These are phyloP conservation scores for Pagrus major DNA, from an alignment of 2,113 vertebrate species.

Conservation along the genomic window DNA sequence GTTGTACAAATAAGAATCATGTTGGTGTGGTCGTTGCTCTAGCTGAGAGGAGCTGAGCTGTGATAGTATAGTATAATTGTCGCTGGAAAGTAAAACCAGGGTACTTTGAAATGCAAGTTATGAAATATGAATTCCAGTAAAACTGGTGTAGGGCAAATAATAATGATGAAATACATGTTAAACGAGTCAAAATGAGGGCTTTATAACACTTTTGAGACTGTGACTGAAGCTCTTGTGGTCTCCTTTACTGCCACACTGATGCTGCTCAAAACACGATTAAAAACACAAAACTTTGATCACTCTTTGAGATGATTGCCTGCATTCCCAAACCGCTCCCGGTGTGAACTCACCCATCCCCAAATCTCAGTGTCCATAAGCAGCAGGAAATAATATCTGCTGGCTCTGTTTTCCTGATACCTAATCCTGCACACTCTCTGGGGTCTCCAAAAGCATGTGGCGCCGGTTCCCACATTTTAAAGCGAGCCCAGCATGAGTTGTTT, in stretches of 20 bases:
- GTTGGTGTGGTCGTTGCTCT: background rate
- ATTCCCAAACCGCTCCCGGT: conserved; percentile 24
- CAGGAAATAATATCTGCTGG: conserved; percentile 52
- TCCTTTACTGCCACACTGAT: background rate
- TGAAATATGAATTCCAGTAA: background rate
- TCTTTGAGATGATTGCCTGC: conserved; percentile 42
- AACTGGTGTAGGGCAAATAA: background rate
- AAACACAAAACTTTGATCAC: background rate
- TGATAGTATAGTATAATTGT: background rate
- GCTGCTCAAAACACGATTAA: conserved; percentile 9
- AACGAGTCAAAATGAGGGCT: conserved; percentile 1
- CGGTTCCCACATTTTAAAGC: conserved; percentile 41
- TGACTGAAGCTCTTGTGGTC: conserved; percentile 10
- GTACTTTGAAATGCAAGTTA: background rate
- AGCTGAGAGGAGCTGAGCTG: background rate
- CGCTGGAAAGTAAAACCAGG: background rate
- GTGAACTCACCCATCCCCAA: conserved; percentile 48
- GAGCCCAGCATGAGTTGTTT: conserved; percentile 36
- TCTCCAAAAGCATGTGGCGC: conserved; percentile 38
- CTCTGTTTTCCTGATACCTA: conserved; percentile 59
- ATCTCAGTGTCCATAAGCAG: conserved; percentile 45
- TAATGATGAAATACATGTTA: background rate
- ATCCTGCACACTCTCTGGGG: conserved; percentile 35
- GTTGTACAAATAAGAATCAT: background rate
- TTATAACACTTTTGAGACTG: conserved; percentile 3